Base-by-base conservation (phyloP, 2,888 invertebrate species). In the Platycheirus albimanus region DNA sequence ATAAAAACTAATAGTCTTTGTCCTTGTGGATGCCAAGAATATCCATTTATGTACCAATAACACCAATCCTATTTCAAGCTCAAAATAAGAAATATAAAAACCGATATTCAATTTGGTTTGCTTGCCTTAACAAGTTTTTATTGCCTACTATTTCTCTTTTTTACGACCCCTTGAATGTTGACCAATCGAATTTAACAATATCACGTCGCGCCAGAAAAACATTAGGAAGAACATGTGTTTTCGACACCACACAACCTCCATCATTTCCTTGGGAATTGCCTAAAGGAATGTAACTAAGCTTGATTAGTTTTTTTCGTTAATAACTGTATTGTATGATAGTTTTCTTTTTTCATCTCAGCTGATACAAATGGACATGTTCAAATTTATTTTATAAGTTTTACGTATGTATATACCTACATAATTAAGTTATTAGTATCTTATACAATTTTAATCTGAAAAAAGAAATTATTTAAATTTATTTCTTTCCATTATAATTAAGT, bases 161-260 rank as follows among this genome's bases (percentile, higher is more conserved):
- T 52, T 17, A 36, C 3, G 1, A 36, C 19, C 36, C 15, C 36
- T 36, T 7, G 36, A 54, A 19, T 13, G 7, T 54, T 52, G 33
- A 33, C 52, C 52, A 52, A 33, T 54, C 4, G 36, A 8, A 54
- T 54, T 36, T 7, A 54, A 36, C 36, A 54, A 54, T 33, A 17
- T 54, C 54, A 54, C 54, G 54, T 54, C 36, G 54, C 36, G 36
- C 3, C 36, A 20, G 36, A 54, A 38, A 54, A 19, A 36, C 36
- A 54, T 54, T 36, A 38, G 11, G 1, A 19, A 19, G 19, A 8
- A 36, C 36, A 36, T 54, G 33, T 36, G 20, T 54, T 54, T 36
- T 36, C 20, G 19, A 36, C 19, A 20, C 13, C 3, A 6, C 24
- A 24, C 24, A 24, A 4, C 24, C 6, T 24, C 6, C 19, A 19